Evolutionary conservation across 1,140 invertebrate genomes (phyloP).

Genomic region (Trachymyrmex septentrionalis): DNA sequence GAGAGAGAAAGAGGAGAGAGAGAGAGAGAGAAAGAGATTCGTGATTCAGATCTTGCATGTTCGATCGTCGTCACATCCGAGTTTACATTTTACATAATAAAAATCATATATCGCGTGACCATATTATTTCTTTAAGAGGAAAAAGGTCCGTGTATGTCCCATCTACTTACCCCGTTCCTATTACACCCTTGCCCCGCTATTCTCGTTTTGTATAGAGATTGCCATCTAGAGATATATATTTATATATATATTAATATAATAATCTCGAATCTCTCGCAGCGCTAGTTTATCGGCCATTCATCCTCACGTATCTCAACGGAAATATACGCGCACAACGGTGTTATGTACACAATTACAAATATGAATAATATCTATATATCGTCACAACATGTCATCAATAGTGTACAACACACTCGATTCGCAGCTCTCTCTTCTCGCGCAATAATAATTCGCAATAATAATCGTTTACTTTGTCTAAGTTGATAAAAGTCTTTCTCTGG

Average conservation of each 20-base stretch:
- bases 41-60: slow-evolving; percentile 24
- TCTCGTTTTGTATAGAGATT: slow-evolving; percentile 39
- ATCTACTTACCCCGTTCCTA: neutral
- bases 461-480: slow-evolving; percentile 80
- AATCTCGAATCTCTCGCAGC: slow-evolving; percentile 55
- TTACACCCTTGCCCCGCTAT: neutral
- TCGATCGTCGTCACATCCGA: slow-evolving; percentile 18
- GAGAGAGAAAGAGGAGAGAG: slow-evolving; percentile 1
- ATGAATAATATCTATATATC: slow-evolving; percentile 72
- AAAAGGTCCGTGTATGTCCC: neutral
- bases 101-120: slow-evolving; percentile 28
- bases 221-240: slow-evolving; percentile 34
- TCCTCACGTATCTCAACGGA: slow-evolving; percentile 55
- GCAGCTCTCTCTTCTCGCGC: slow-evolving; percentile 58
- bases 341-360: slow-evolving; percentile 69
- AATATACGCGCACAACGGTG: slow-evolving; percentile 58
- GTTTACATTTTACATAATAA: slow-evolving; percentile 42
- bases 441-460: slow-evolving; percentile 75
- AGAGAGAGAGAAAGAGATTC: slow-evolving; percentile 35
- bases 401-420: slow-evolving; percentile 63
- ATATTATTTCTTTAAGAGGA: neutral
- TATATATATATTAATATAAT: slow-evolving; percentile 49
- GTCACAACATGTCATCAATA: slow-evolving; percentile 66
- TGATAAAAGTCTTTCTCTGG: slow-evolving; percentile 85
- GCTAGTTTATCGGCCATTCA: slow-evolving; percentile 67